phyloP scores from a whole-genome alignment of 1,140 invertebrate genomes.

The Adelges cooleyi region DNA sequence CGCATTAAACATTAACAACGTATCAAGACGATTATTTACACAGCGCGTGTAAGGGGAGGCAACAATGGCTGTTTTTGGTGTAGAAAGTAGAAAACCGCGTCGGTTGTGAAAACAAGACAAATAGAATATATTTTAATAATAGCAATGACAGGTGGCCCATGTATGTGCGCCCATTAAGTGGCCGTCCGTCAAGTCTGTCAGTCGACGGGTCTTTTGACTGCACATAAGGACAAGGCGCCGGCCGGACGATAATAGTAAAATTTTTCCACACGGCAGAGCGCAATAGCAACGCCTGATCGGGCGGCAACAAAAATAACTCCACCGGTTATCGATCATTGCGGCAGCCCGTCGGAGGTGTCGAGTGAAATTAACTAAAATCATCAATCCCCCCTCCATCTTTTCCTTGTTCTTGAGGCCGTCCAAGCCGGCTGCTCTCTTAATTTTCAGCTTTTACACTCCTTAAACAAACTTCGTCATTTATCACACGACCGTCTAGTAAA shows the following conservation, averaged over 20 bases:
- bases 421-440: too few species aligned
- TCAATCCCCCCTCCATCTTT: not conserved
- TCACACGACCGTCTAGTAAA: too few species aligned
- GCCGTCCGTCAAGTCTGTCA: conserved; percentile 27
- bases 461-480: not conserved
- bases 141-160: conserved; percentile 22
- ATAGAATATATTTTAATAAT: conserved; percentile 25
- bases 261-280: not conserved
- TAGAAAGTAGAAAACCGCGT: too few species aligned
- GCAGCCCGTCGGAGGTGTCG: not conserved
- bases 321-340: conserved; percentile 20
- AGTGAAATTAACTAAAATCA: conserved; percentile 27
- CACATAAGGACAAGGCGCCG: conserved; percentile 7
- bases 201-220: conserved; percentile 18
- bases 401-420: not conserved
- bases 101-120: conserved; percentile 11
- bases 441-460: too few species aligned
- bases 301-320: conserved; percentile 19
- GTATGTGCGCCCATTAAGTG: conserved; percentile 15
- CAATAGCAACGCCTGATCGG: not conserved
- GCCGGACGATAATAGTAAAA: not conserved
- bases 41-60: too few species aligned
- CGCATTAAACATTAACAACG: too few species aligned
- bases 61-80: too few species aligned
- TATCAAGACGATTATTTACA: too few species aligned